A percentile compares a stretch with the other conserved stretches of the same genome.
phyloP scores from a whole-genome alignment of 2,113 vertebrate genomes.

The Datnioides undecimradiatus region DNA sequence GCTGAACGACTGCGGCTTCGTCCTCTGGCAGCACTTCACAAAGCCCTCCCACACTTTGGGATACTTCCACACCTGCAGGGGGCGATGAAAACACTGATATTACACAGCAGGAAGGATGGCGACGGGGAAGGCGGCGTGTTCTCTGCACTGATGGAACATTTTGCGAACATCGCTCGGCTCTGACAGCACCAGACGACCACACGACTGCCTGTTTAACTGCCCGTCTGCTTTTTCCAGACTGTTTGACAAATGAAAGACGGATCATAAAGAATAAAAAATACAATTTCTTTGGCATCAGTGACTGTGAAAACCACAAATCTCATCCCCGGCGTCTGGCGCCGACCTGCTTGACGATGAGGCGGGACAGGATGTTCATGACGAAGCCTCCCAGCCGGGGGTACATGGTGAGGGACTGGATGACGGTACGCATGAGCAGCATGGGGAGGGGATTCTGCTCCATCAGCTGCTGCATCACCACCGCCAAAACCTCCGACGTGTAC shows the following conservation, averaged over 20 bases:
- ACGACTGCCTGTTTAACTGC: no score
- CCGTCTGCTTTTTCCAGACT: no score
- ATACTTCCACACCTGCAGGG: slow-evolving; percentile 94
- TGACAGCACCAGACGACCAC: no score
- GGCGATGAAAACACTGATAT: no score
- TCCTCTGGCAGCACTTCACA: slow-evolving; percentile 96
- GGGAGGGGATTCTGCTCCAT: slow-evolving; percentile 96
- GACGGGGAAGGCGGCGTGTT: no score
- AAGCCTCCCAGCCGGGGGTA: slow-evolving; percentile 94
- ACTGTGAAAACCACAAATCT: not conserved
- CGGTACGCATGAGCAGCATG: slow-evolving; percentile 95
- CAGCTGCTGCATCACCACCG: slow-evolving; percentile 97
- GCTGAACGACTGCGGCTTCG: slow-evolving; percentile 93
- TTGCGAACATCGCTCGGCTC: no score
- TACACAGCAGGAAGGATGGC: no score
- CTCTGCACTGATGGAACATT: no score
- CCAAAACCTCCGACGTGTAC: slow-evolving; percentile 95
- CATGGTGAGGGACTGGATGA: slow-evolving; percentile 97
- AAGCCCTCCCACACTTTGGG: slow-evolving; percentile 98
- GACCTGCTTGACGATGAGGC: slow-evolving; percentile 97
- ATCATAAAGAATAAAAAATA: no score
- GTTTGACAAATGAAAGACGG: no score
- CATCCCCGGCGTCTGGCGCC: not conserved
- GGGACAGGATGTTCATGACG: slow-evolving; percentile 95
- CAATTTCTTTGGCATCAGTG: not conserved